phyloP scores from a whole-genome alignment of 2,797 vertebrate species.

The Pyrocephalus nanus region DNA sequence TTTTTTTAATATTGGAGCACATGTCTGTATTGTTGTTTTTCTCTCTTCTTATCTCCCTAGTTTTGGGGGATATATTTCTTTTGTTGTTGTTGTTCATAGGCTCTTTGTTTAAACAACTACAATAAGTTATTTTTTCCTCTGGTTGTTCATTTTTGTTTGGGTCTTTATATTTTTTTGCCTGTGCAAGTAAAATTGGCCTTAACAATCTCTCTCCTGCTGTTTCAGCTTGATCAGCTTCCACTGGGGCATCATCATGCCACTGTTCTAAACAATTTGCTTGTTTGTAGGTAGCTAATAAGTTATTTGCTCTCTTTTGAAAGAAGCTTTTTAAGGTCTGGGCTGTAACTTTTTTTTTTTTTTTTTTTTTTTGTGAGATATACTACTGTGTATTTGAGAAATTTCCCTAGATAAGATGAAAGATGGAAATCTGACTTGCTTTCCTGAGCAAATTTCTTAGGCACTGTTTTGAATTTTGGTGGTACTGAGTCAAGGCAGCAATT shows the following conservation, averaged over 20 bases:
- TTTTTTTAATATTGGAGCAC: conserved; percentile 9
- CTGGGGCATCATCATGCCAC: neutral
- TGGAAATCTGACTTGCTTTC: neutral
- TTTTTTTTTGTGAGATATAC: neutral
- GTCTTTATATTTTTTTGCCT: neutral
- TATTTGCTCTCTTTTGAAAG: neutral
- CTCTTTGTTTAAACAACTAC: neutral
- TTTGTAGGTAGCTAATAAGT: neutral
- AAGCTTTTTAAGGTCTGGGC: neutral
- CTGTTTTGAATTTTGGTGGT: neutral
- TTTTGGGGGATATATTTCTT: neutral
- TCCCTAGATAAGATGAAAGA: neutral
- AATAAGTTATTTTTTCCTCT: neutral
- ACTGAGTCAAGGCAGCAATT: neutral
- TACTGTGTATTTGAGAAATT: neutral
- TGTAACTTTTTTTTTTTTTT: neutral
- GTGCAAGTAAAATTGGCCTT: neutral
- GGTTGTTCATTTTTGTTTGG: neutral
- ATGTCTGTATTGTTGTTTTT: conserved; percentile 5
- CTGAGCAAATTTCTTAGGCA: neutral
- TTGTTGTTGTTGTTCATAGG: neutral
- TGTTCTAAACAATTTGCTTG: neutral
- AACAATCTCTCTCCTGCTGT: neutral
- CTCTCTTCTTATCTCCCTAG: neutral
- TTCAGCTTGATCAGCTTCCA: neutral